These are phyloP conservation scores for Diplosoma virens DNA, from an alignment of 23 tunicate genomes.

Conservation along the genomic window DNA sequence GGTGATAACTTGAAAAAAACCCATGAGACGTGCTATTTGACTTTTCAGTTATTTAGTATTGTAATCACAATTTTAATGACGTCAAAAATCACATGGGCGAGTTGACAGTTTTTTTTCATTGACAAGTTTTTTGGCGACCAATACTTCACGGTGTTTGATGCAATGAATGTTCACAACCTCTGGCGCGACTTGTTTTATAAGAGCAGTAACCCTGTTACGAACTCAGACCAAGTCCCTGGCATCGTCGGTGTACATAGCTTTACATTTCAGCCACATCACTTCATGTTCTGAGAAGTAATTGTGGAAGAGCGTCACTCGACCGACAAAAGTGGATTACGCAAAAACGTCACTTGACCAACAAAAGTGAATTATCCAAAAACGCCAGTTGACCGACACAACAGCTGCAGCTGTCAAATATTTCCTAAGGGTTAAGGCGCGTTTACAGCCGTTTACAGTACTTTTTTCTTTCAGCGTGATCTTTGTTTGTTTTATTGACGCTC, in stretches of 20 bases:
- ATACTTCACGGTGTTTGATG: conserved; percentile 19
- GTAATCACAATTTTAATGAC: conserved; percentile 34
- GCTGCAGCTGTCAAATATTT: too few relatives aligned
- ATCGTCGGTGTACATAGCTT: conserved; percentile 26
- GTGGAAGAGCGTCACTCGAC: too few relatives aligned
- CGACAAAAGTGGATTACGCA: too few relatives aligned
- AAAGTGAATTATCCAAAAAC: too few relatives aligned
- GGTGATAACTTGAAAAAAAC: conserved; percentile 15
- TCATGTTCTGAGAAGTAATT: conserved; percentile 45
- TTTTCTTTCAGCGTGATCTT: too few relatives aligned
- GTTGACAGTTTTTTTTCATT: conserved; percentile 41
- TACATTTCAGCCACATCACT: conserved; percentile 21
- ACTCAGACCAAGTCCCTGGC: conserved; percentile 37
- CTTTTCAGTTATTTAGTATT: conserved; percentile 24
- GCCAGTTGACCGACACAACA: too few relatives aligned
- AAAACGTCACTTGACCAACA: too few relatives aligned
- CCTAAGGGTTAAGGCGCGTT: too few relatives aligned
- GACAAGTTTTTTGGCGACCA: conserved; percentile 44
- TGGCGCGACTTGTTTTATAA: conserved; percentile 42
- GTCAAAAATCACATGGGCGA: conserved; percentile 38
- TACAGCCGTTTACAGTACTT: too few relatives aligned
- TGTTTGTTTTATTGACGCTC: too few relatives aligned
- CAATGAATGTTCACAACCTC: conserved; percentile 38
- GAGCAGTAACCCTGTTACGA: conserved; percentile 38
- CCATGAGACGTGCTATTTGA: conserved; percentile 37